Evolutionary conservation across 2,888 invertebrate species (phyloP).

Genomic region (Dasypolia templi): DNA sequence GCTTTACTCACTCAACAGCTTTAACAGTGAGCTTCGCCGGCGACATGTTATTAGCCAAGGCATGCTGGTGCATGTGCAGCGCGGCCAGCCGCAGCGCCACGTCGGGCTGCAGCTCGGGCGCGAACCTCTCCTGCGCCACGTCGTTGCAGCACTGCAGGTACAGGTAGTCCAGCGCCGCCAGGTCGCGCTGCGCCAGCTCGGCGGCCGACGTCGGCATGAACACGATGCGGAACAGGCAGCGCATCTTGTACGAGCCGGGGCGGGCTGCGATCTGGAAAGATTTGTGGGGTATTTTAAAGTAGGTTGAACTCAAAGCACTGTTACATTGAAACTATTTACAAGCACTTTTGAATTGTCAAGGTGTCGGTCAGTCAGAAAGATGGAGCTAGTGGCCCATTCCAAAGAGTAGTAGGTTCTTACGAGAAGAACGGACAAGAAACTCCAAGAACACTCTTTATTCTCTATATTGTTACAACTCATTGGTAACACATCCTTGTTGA

Average conservation of each 20-base stretch:
- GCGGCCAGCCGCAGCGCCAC: slow-evolving; percentile 96
- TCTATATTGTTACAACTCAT: too few species aligned
- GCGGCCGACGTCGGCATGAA: slow-evolving; percentile 97
- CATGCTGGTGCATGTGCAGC: slow-evolving; percentile 97
- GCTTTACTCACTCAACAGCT: slow-evolving; percentile 39
- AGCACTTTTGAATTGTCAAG: too few species aligned
- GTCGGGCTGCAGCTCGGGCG: slow-evolving; percentile 96
- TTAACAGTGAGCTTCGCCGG: slow-evolving; percentile 96
- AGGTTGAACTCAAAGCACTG: too few species aligned
- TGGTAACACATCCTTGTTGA: too few species aligned
- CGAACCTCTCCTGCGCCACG: slow-evolving; percentile 97
- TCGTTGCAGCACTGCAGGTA: slow-evolving; percentile 98
- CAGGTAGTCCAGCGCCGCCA: slow-evolving; percentile 96
- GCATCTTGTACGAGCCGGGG: slow-evolving; percentile 97
- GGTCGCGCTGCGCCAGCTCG: slow-evolving; percentile 95
- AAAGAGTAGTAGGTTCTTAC: too few species aligned
- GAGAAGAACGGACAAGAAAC: too few species aligned
- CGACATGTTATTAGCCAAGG: slow-evolving; percentile 94
- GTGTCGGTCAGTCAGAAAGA: too few species aligned
- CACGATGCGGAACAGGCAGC: slow-evolving; percentile 96
- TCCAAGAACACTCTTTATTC: too few species aligned
- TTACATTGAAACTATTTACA: too few species aligned
- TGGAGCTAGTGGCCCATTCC: too few species aligned
- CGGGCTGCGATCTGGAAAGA: slow-evolving; percentile 94
- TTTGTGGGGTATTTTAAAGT: not conserved